Conservation (phyloP, 1,140 invertebrate species). For the Eumaeus atala region DNA sequence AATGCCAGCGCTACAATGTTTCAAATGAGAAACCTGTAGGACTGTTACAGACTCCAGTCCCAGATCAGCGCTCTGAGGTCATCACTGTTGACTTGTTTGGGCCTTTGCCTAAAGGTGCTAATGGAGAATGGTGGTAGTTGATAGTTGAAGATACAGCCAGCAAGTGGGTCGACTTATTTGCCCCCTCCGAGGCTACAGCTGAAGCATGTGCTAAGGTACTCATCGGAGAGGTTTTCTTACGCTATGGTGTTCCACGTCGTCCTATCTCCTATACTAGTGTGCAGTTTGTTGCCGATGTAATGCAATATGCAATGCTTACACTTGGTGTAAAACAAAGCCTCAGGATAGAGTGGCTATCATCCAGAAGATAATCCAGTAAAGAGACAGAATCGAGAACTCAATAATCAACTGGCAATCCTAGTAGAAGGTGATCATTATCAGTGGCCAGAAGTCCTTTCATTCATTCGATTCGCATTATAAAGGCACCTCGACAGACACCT, state of each 20-base stretch:
- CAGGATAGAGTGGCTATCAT: neutral
- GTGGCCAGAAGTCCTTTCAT: too few relatives aligned
- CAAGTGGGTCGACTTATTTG: neutral
- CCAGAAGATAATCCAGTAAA: slow-evolving; percentile 36
- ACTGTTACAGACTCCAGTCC: neutral
- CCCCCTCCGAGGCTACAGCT: neutral
- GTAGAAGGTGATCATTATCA: slow-evolving; percentile 40
- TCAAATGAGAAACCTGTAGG: slow-evolving; percentile 5
- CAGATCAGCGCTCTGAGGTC: neutral
- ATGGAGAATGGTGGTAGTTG: neutral
- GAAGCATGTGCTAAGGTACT: neutral
- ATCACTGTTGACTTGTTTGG: neutral
- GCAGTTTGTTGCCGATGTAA: neutral
- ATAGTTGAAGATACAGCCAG: slow-evolving; percentile 10
- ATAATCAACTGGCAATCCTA: slow-evolving; percentile 47
- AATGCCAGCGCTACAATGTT: slow-evolving; percentile 5
- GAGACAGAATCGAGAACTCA: slow-evolving; percentile 57
- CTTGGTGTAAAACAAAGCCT: too few relatives aligned
- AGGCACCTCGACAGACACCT: slow-evolving; percentile 24
- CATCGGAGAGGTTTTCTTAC: neutral
- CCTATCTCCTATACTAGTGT: neutral
- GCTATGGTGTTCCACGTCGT: neutral
- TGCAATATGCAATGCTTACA: too few relatives aligned
- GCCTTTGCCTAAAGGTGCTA: neutral
- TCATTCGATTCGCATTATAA: slow-evolving; percentile 26